Percentiles rank a stretch among this genome's conserved stretches.
Evolutionary conservation across 2,797 vertebrate species (phyloP).

Genomic region (Paramormyrops hopkinsi): DNA sequence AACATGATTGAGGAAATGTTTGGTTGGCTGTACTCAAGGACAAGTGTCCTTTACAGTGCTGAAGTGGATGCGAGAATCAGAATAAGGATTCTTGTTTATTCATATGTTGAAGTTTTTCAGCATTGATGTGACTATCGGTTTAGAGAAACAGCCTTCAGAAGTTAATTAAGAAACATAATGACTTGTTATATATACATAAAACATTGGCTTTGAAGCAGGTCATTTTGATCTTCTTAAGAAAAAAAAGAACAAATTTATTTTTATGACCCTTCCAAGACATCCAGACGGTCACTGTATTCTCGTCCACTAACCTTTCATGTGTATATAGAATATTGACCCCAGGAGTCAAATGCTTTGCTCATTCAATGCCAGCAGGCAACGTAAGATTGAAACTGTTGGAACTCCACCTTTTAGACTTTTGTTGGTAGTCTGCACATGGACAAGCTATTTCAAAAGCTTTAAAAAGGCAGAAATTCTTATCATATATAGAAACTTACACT

Average conservation of each 20-base stretch:
- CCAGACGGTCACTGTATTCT: neutral
- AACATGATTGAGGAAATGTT: neutral
- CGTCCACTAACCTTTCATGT: neutral
- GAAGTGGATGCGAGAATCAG: neutral
- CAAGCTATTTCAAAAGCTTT: neutral
- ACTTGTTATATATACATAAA: neutral
- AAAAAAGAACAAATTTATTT: neutral
- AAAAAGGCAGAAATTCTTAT: neutral
- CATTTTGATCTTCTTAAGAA: neutral
- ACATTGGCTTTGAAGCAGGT: neutral
- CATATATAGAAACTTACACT: neutral
- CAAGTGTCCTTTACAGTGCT: neutral
- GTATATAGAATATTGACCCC: neutral
- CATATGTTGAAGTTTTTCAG: neutral
- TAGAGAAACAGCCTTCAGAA: neutral
- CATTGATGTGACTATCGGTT: neutral
- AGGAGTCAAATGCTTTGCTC: neutral
- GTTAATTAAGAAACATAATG: conserved; percentile 9
- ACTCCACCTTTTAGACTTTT: neutral
- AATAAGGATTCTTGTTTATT: neutral
- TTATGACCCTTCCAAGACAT: neutral
- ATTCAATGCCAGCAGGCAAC: neutral
- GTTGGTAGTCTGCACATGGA: neutral
- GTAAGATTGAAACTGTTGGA: neutral
- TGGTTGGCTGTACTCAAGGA: neutral